Conservation (phyloP, 2,797 vertebrate genomes). For the Pangasius mekongensis region DNA sequence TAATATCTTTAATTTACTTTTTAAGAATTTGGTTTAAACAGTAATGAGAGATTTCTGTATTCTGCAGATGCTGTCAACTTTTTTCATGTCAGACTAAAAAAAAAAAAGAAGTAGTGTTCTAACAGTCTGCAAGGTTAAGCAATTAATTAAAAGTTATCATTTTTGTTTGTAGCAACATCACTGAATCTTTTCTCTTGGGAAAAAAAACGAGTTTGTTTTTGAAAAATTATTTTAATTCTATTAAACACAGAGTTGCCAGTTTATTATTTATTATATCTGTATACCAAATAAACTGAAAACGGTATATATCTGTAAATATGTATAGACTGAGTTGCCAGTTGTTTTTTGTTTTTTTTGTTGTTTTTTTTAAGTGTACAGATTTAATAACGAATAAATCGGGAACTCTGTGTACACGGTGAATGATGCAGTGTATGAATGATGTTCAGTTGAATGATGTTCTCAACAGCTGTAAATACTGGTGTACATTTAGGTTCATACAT, state of each 20-base stretch:
- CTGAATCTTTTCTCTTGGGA: background rate
- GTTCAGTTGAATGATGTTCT: conserved; percentile 2
- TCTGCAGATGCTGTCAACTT: background rate
- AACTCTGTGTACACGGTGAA: background rate
- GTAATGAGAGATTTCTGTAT: background rate
- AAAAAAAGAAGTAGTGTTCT: background rate
- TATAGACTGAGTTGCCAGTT: background rate
- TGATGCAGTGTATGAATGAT: no score
- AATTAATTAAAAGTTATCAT: background rate
- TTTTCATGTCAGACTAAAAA: background rate
- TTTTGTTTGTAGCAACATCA: conserved; percentile 13
- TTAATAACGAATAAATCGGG: background rate
- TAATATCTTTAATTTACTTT: background rate
- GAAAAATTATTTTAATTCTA: conserved; percentile 11
- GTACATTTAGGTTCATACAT: conserved; percentile 49
- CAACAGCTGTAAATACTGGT: conserved; percentile 36
- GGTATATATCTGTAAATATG: conserved; percentile 9
- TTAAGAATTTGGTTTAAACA: background rate
- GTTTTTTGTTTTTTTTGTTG: no score
- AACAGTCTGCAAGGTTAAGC: background rate
- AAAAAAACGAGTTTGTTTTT: background rate
- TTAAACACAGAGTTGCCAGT: background rate
- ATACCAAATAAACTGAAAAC: background rate
- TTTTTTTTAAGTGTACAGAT: background rate
- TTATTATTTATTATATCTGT: conserved; percentile 1